These are phyloP conservation scores for Anthoscopus minutus DNA, from an alignment of 2,113 vertebrate genomes.

Conservation along the genomic window DNA sequence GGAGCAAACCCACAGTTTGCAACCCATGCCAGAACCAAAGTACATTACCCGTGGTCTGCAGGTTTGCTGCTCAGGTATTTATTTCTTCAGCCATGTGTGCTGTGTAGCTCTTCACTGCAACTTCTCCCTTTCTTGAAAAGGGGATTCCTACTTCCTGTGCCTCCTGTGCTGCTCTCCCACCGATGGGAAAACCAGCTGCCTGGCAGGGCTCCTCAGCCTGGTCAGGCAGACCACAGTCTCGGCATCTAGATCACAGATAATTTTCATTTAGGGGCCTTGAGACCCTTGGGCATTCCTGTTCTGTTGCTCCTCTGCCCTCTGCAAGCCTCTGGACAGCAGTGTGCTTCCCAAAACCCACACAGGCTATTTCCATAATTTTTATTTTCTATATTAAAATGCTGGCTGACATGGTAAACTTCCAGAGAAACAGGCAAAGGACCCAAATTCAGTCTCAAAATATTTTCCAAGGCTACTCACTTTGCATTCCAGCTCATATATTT, in stretches of 20 bases:
- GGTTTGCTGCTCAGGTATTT: neutral
- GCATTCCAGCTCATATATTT: neutral
- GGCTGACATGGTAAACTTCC: neutral
- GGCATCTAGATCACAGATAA: neutral
- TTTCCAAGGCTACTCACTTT: neutral
- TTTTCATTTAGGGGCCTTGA: neutral
- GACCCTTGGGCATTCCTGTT: neutral
- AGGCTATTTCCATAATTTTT: too few relatives aligned
- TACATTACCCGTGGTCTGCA: neutral
- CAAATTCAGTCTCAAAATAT: neutral
- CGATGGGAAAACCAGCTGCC: neutral
- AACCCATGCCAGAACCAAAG: neutral
- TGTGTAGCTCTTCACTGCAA: neutral
- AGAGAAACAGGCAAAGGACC: neutral
- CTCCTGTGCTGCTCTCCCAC: neutral
- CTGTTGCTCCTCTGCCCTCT: neutral
- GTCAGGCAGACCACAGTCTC: fast-evolving
- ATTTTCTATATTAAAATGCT: neutral
- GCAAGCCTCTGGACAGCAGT: neutral
- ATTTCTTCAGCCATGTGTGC: neutral
- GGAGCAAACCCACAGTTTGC: neutral
- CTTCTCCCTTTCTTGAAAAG: neutral
- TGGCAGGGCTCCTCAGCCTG: neutral
- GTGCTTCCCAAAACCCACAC: neutral
- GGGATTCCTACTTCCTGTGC: neutral